Conservation (phyloP, 1,140 invertebrate species). For the Chironomus striatipennis region DNA sequence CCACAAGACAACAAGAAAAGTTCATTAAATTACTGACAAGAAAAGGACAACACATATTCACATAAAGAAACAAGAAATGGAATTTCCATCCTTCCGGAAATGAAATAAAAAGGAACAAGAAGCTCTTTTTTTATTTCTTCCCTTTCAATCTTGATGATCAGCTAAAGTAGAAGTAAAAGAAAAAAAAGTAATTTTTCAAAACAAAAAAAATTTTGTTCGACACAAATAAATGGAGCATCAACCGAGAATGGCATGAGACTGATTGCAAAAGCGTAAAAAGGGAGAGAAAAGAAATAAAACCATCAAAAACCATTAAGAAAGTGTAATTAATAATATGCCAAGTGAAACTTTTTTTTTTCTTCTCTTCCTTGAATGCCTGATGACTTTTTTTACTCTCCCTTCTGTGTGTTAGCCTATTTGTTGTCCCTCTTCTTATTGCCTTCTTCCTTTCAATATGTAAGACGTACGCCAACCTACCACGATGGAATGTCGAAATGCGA, state of each 20-base stretch:
- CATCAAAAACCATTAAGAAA: conserved; percentile 23
- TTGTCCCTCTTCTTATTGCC: neutral
- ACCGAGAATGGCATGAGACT: conserved; percentile 5
- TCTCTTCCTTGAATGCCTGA: neutral
- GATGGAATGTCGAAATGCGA: neutral
- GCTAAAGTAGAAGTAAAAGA: neutral
- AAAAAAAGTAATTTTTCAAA: conserved; percentile 10
- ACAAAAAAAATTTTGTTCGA: neutral
- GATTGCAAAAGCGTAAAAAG: neutral
- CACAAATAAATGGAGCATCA: conserved; percentile 8
- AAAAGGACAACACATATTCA: neutral
- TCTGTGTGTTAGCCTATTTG: neutral
- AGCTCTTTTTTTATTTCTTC: neutral
- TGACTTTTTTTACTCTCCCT: neutral
- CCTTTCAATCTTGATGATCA: too few relatives aligned
- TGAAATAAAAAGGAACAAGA: neutral
- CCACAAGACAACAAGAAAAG: neutral
- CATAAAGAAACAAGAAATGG: neutral
- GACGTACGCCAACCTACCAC: neutral
- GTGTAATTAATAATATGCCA: conserved; percentile 22
- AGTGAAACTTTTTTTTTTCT: neutral
- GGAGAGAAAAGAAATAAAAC: conserved; percentile 1
- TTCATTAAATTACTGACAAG: conserved; percentile 4
- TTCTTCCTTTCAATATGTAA: too few relatives aligned
- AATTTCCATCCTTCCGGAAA: too few relatives aligned